Evolutionary conservation across 2,797 vertebrate species (phyloP), one percentile per base, ranked within the genome.

Genomic region (Siniperca obscura): DNA sequence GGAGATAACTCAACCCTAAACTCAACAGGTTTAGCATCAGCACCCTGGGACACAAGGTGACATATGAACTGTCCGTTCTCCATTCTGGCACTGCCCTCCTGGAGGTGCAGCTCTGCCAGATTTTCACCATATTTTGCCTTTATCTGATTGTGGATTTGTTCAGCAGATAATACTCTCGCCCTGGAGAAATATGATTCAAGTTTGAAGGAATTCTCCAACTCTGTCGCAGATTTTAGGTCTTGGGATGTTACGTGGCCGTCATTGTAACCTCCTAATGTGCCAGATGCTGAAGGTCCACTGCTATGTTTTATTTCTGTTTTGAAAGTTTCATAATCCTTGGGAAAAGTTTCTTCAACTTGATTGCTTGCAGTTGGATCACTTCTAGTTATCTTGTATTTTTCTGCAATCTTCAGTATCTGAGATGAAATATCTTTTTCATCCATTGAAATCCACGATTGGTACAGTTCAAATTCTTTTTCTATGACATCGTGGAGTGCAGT

Each of bases 161-260:
- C 38, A 70, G 68, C 2, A 8, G 68, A 25, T 1, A 40, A 27
- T 5, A 36, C 34, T 30, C 69, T 71, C 11, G 48, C 25, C 16
- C 86, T 81, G 7, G 74, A 84, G 40, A 53, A 90, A 69, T 86
- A 76, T 0, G 87, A 88, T 27, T 79, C 78, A 17, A 81, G 78
- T 60, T 81, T 89, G 46, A 91, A 76, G 21, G 89, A 85, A 34
- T 74, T 79, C 30, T 91, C 90, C 17, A 84, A 27, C 12, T 87
- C 61, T 46, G 74, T 11, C 52, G 73, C 78, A 36, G 78, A 80
- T 21, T 70, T 74, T 12, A 90, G 1, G 75, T 92, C 87, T 14
- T 38, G 40, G 0, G 7, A 4, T 30, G 64, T 78, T 42, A 80
- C 36, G 0, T n/a, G 3, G 25, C 78, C 82, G 2, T 91, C 90